Base-by-base conservation (phyloP, 2,888 invertebrate genomes). In the Brenthis hecate region DNA sequence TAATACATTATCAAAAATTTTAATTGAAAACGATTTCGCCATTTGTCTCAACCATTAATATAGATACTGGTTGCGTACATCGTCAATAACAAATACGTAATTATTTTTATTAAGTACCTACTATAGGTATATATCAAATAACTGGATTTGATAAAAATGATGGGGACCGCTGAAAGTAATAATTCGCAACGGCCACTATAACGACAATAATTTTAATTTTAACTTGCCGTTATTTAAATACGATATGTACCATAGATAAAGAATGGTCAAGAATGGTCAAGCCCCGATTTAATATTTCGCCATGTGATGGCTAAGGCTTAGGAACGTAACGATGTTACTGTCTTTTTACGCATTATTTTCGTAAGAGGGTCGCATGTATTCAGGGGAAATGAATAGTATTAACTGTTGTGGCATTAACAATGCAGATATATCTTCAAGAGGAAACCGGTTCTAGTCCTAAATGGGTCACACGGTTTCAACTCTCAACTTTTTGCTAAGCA, bases 401-500 rank as follows among this genome's bases (percentile, higher is more conserved):
- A 88, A 89, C 88, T 90, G 86, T 88, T 88, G 83, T 87, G 81
- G 83, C 80, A 86, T 81, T 85, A 88, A 92, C 91, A 91, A 92
- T 88, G 81, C 83, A 85, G 83, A 81, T 80, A 84, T 82, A 85
- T 88, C 90, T 88, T 88, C 85, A 88, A 88, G 90, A 89, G 84
- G 83, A 89, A 92, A 92, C 92, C 92, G 92, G 92, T 92, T 91
- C 84, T 83, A 84, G 83, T 80, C 78, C 85, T 90, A 91, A 92
- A 92, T 92, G 92, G 92, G 92, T 92, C 92, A 91, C 92, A 92
- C 92, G 92, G 91, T 91, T 88, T 83, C 85, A 85, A 53, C 83
- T 85, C 85, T 86, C 88, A 83, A 83, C 83, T 88, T 88, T 87
- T 89, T 89, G 85, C 72, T 55, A 71, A 81, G 80, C 80, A 78